Conservation (phyloP, 2,113 vertebrate species). For the Brachirus orientalis region DNA sequence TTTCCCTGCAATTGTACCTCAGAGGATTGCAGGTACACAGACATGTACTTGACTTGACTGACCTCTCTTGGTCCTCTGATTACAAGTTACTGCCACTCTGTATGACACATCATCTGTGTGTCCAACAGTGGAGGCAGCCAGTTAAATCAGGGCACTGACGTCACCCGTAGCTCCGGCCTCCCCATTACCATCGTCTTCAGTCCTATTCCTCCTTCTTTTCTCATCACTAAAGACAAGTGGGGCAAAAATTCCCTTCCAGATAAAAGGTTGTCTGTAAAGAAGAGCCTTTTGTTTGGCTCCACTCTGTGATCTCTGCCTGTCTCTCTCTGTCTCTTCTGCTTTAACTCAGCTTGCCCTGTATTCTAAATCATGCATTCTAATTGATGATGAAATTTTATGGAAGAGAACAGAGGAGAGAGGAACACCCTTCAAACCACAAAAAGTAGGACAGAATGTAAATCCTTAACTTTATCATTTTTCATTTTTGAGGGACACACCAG, state of each 20-base stretch:
- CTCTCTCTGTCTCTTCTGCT: background rate
- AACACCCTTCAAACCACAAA: background rate
- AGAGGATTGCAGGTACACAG: conserved; percentile 15
- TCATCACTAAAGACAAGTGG: conserved; percentile 39
- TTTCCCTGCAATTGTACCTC: background rate
- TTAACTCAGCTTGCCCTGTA: background rate
- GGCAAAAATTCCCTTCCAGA: conserved; percentile 53
- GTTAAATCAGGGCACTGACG: conserved; percentile 23
- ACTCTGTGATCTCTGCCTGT: conserved; percentile 1
- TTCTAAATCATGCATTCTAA: conserved; percentile 29
- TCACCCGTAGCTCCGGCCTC: conserved; percentile 21
- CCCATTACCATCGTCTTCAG: background rate
- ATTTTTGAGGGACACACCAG: conserved; percentile 5
- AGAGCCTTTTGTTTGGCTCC: conserved; percentile 6
- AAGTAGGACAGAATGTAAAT: conserved; percentile 30
- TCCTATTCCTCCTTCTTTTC: conserved; percentile 1
- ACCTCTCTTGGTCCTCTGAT: conserved; percentile 40
- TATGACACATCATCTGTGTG: conserved; percentile 24
- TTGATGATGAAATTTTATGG: conserved; percentile 48
- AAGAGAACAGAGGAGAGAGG: conserved; percentile 8
- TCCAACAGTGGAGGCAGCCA: conserved; percentile 2
- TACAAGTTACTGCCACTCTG: conserved; percentile 47
- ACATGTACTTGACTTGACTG: conserved; percentile 39
- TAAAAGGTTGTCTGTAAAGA: conserved; percentile 23
- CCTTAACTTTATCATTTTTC: background rate